phyloP scores from a whole-genome alignment of 2,888 invertebrate genomes.

The Drosophila formosana region DNA sequence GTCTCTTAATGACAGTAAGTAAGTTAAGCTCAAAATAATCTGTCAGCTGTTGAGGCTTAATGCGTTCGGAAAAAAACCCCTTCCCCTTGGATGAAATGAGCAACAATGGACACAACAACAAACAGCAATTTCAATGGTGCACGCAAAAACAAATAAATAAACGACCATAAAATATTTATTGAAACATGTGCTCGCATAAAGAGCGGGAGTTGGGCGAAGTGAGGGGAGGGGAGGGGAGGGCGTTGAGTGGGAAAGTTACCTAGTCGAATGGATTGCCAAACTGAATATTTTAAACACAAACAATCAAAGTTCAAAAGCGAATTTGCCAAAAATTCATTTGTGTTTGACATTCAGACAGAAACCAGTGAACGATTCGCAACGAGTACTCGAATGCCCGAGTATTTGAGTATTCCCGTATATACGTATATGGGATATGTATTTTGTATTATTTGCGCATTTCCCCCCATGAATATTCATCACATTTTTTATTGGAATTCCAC shows the following conservation, averaged over 20 bases:
- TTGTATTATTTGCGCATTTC: conserved; percentile 18
- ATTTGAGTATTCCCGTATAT: too few species aligned
- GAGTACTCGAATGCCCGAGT: neutral
- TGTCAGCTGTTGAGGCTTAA: conserved; percentile 26
- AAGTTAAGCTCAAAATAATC: conserved; percentile 53
- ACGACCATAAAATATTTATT: conserved; percentile 66
- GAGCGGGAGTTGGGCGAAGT: conserved; percentile 1
- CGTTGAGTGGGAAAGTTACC: conserved; percentile 8
- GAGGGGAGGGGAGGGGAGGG: neutral
- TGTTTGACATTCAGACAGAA: conserved; percentile 15
- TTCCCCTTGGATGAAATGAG: conserved; percentile 3
- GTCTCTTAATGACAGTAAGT: conserved; percentile 61
- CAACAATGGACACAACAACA: conserved; percentile 8
- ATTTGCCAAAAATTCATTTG: conserved; percentile 39
- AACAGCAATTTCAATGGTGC: conserved; percentile 20
- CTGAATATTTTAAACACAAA: conserved; percentile 51
- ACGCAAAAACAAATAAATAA: conserved; percentile 40
- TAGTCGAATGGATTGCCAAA: conserved; percentile 30
- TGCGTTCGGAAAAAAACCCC: conserved; percentile 4
- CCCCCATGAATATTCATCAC: conserved; percentile 23
- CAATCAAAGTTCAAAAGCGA: conserved; percentile 41
- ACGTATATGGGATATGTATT: conserved; percentile 2
- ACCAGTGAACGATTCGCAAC: conserved; percentile 1
- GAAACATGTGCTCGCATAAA: conserved; percentile 52
- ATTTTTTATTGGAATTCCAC: conserved; percentile 10